A percentile compares a stretch with the other conserved stretches of the same genome.
phyloP scores from a whole-genome alignment of 2,797 vertebrate species.

The Danio kyathit region DNA sequence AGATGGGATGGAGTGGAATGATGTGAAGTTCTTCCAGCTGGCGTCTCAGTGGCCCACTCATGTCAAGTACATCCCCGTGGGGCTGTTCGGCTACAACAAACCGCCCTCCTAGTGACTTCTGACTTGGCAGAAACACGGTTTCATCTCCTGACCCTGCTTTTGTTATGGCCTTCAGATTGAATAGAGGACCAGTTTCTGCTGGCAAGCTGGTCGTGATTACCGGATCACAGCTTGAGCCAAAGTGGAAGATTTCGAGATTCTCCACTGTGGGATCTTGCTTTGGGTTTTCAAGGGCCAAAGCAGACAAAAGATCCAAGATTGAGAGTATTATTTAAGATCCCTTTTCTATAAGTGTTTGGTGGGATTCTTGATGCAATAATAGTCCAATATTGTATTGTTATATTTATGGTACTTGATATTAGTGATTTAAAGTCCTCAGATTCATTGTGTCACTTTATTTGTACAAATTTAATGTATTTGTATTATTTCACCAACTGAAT shows the following conservation, averaged over 20 bases:
- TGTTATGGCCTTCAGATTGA: background rate
- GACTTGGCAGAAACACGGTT: background rate
- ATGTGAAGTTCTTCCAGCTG: conserved; percentile 85
- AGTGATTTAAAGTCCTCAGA: conserved; percentile 9
- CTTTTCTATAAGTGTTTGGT: conserved; percentile 37
- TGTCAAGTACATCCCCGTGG: conserved; percentile 83
- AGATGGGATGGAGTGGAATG: conserved; percentile 83
- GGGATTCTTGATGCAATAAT: conserved; percentile 49
- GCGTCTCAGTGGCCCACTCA: conserved; percentile 86
- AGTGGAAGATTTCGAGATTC: background rate
- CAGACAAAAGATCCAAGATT: background rate
- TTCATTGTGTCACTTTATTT: conserved; percentile 25
- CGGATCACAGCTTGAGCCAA: background rate
- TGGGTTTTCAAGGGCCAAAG: background rate
- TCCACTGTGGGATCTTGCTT: background rate
- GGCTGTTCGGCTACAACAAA: conserved; percentile 78
- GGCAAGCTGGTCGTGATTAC: background rate
- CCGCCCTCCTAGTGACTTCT: conserved; percentile 59
- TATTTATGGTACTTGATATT: conserved; percentile 27
- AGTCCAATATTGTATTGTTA: conserved; percentile 46
- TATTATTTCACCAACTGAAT: conserved; percentile 9
- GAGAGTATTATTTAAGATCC: conserved; percentile 21
- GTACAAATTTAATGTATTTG: background rate
- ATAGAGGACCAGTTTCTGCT: background rate
- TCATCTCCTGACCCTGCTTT: background rate